A percentile compares a stretch with the other conserved stretches of the same genome.
Conservation (phyloP, 2,888 invertebrate species). For the Aethes cnicana region DNA sequence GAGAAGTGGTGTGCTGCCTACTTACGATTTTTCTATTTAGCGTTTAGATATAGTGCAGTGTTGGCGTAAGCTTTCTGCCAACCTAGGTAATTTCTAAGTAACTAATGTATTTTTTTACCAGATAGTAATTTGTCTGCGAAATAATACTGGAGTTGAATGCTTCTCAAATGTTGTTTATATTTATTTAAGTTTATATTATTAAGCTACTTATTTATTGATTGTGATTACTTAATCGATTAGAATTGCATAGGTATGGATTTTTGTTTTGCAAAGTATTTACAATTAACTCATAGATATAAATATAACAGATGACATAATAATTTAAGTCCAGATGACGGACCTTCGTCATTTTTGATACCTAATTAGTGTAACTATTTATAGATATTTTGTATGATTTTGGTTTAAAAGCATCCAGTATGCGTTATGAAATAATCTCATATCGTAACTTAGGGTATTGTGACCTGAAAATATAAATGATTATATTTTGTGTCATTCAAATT, state of each 20-base stretch:
- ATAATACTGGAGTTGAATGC: neutral
- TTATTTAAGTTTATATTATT: no score
- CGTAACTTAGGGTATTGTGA: slow-evolving; percentile 13
- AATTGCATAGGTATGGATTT: no score
- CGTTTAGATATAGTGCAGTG: slow-evolving; percentile 61
- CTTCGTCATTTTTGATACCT: neutral
- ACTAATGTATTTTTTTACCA: slow-evolving; percentile 2
- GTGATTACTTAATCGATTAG: slow-evolving; percentile 34
- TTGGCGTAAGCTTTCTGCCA: slow-evolving; percentile 26
- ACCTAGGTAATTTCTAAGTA: neutral
- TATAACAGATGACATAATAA: neutral
- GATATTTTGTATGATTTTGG: slow-evolving; percentile 9
- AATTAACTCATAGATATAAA: no score
- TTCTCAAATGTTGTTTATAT: slow-evolving; percentile 22
- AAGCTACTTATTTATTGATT: slow-evolving; percentile 43
- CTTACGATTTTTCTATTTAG: slow-evolving; percentile 49
- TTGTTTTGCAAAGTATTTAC: no score
- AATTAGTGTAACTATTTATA: slow-evolving; percentile 11
- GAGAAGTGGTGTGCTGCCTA: slow-evolving; percentile 28
- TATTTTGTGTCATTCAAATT: no score
- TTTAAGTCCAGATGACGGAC: neutral
- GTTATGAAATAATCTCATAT: slow-evolving; percentile 14
- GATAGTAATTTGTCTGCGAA: neutral
- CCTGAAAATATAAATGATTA: slow-evolving; percentile 2
- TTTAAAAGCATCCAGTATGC: neutral